phyloP scores from a whole-genome alignment of 1,140 invertebrate species.

The Stegodyphus dumicola region DNA sequence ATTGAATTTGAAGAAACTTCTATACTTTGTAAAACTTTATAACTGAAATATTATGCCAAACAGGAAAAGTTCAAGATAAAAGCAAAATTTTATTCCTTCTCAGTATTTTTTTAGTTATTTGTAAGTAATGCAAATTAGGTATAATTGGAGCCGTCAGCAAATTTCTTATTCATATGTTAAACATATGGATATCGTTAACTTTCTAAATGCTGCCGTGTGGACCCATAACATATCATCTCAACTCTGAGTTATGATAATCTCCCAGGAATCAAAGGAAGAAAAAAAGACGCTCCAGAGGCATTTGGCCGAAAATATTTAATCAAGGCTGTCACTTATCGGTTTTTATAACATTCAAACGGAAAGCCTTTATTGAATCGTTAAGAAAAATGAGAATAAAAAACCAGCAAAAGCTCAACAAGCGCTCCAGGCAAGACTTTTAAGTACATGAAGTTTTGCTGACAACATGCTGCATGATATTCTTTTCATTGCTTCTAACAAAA shows the following conservation, averaged over 20 bases:
- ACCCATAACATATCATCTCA: background rate
- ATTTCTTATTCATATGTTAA: constrained; percentile 2
- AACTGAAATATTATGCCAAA: too few species aligned
- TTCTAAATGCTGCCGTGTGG: constrained; percentile 13
- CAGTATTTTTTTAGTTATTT: too few species aligned
- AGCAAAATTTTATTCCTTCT: too few species aligned
- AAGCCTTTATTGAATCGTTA: constrained; percentile 55
- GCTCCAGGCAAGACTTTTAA: constrained; percentile 16
- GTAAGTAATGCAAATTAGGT: too few species aligned
- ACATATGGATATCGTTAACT: background rate
- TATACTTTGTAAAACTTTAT: too few species aligned
- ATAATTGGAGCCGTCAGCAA: background rate
- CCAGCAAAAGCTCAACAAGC: constrained; percentile 9
- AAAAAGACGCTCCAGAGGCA: constrained; percentile 32
- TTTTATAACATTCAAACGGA: constrained; percentile 44
- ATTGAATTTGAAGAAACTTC: too few species aligned
- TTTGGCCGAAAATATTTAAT: constrained; percentile 55
- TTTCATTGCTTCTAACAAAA: constrained; percentile 32
- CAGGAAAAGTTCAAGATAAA: too few species aligned
- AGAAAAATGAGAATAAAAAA: constrained; percentile 35
- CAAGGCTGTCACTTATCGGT: constrained; percentile 52
- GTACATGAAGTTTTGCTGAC: constrained; percentile 36
- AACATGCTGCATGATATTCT: constrained; percentile 48
- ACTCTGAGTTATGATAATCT: constrained; percentile 40
- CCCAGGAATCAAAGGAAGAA: background rate